Percentiles rank a stretch among this genome's conserved stretches.
phyloP scores from a whole-genome alignment of 2,113 vertebrate species.

The Malurus elegans region DNA sequence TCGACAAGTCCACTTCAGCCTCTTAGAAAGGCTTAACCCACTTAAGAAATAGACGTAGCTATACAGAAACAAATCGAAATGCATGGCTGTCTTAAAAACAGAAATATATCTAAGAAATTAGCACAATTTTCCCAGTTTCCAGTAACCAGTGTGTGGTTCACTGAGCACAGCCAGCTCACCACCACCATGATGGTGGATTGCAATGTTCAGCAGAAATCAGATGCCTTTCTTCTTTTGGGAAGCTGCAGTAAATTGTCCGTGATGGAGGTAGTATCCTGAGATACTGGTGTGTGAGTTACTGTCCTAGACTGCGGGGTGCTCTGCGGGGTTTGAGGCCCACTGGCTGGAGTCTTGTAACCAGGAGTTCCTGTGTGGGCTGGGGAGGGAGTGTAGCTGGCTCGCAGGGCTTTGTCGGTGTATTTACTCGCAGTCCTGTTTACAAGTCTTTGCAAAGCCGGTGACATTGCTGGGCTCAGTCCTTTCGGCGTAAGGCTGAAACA shows the following conservation, averaged over 20 bases:
- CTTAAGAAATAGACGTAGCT: neutral
- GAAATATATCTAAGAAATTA: neutral
- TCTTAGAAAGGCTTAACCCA: neutral
- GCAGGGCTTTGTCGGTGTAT: constrained; percentile 93
- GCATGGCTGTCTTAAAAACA: neutral
- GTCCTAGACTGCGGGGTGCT: constrained; percentile 79
- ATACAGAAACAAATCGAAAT: neutral
- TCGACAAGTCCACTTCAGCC: neutral
- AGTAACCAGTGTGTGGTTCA: neutral
- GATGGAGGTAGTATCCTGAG: constrained; percentile 90
- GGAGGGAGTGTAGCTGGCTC: constrained; percentile 96
- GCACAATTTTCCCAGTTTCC: neutral
- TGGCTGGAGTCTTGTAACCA: constrained; percentile 83
- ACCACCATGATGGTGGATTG: neutral
- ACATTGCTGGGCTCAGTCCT: constrained; percentile 90
- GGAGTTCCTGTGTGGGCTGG: constrained; percentile 78
- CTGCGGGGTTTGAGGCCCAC: constrained; percentile 76
- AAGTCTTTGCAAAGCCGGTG: constrained; percentile 90
- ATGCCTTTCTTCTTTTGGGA: constrained; percentile 89
- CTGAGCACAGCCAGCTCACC: neutral
- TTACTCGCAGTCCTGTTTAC: constrained; percentile 94
- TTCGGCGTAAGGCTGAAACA: constrained; percentile 89
- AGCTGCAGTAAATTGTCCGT: constrained; percentile 95
- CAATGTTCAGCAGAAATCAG: constrained; percentile 81
- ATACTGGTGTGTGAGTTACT: constrained; percentile 80